Conservation (phyloP, 2,797 vertebrate genomes). For the Nothura maculosa region DNA sequence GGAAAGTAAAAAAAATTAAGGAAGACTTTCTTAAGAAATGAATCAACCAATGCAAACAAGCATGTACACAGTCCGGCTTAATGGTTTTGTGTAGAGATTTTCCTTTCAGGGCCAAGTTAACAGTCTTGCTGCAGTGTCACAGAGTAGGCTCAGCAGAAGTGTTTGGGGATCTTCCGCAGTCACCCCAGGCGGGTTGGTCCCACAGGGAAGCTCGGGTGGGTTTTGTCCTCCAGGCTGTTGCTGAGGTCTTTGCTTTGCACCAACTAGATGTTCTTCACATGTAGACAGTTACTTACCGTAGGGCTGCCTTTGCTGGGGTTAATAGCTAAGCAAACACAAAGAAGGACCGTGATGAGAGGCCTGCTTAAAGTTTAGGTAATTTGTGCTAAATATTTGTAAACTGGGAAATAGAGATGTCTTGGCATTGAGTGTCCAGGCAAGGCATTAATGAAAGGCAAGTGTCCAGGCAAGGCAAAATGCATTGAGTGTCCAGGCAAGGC, state of each 20-base stretch:
- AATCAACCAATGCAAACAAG: background rate
- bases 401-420: accelerated
- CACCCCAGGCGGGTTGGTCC: background rate
- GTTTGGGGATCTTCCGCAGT: background rate
- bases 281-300: background rate
- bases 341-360: background rate
- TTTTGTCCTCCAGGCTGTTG: background rate
- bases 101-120: background rate
- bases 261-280: background rate
- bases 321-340: background rate
- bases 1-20: background rate
- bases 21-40: background rate
- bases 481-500: accelerated
- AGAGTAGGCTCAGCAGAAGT: background rate
- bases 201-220: too few species aligned
- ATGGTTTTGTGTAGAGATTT: background rate
- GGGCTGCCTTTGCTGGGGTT: background rate
- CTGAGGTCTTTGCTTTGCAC: background rate
- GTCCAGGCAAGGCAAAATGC: too few species aligned
- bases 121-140: background rate
- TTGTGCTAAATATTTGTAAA: background rate
- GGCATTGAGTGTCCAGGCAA: accelerated
- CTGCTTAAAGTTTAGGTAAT: too few species aligned
- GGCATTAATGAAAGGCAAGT: accelerated
- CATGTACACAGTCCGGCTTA: too few species aligned